These are phyloP conservation scores for Bufotes viridis DNA, from an alignment of 2,797 vertebrate genomes.

Conservation along the genomic window DNA sequence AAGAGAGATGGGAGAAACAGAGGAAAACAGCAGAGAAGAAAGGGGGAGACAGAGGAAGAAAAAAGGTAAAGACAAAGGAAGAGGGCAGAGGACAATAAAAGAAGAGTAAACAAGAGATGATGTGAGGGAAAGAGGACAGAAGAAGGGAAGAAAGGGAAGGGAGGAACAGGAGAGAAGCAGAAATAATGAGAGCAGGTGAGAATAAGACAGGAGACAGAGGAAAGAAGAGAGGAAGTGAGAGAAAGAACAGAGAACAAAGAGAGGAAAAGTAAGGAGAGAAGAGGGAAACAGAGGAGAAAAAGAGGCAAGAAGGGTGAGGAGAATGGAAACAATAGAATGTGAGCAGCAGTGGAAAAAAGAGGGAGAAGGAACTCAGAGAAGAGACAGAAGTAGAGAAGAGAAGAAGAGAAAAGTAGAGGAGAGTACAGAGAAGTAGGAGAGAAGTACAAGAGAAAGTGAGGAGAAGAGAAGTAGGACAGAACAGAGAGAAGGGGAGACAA, in stretches of 20 bases:
- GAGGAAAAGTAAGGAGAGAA: not conserved
- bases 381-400: not conserved
- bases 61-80: not conserved
- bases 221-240: not conserved
- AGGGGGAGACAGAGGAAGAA: not conserved
- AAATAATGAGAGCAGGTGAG: not conserved
- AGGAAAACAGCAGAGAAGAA: not conserved
- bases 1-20: not conserved
- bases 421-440: no score
- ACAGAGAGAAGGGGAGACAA: no score
- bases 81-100: no score
- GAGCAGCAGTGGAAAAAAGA: not conserved
- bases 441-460: no score
- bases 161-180: not conserved
- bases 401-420: not conserved
- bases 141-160: no score
- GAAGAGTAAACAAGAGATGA: no score
- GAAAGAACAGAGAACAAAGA: not conserved
- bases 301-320: not conserved
- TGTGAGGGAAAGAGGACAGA: no score
- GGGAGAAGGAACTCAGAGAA: not conserved
- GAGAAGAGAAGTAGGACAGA: not conserved
- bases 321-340: no score
- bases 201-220: not conserved
- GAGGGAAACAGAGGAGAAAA: not conserved